A percentile compares a stretch with the other conserved stretches of the same genome.
phyloP scores from a whole-genome alignment of 2,888 invertebrate species.

The Oxystoma pomonae region DNA sequence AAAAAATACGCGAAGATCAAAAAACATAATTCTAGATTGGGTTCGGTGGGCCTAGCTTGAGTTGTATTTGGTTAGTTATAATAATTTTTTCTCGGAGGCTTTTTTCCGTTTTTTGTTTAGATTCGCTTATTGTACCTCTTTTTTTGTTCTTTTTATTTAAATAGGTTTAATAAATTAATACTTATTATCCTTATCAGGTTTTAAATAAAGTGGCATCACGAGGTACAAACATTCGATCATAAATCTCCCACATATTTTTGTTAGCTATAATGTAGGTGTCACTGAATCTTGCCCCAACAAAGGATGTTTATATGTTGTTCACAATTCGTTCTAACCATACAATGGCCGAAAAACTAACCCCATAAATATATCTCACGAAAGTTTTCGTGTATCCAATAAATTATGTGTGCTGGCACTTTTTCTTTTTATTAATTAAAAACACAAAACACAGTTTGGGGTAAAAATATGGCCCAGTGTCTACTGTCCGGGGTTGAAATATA shows the following conservation, averaged over 20 bases:
- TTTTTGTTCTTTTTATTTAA: no score
- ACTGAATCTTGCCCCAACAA: not conserved
- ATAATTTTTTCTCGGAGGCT: no score
- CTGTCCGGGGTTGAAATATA: constrained; percentile 47
- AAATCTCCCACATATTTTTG: not conserved
- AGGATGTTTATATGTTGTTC: not conserved
- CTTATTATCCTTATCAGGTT: not conserved
- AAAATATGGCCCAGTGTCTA: constrained; percentile 42
- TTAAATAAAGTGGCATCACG: not conserved
- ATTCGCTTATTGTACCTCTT: no score
- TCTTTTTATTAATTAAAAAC: constrained; percentile 38
- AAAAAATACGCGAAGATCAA: no score
- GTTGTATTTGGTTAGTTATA: no score
- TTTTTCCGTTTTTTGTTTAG: no score
- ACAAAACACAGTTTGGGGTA: constrained; percentile 28
- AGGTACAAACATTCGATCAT: not conserved
- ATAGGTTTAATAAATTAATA: no score
- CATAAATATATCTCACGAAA: not conserved
- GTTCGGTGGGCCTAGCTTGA: no score
- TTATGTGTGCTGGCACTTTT: constrained; percentile 27
- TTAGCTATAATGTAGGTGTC: not conserved
- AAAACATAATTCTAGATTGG: no score
- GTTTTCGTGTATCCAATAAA: constrained; percentile 23
- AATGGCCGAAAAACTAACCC: not conserved
- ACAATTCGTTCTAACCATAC: not conserved